Conservation (phyloP, 2,113 vertebrate species). For the Cryptomyrus ogoouensis region DNA sequence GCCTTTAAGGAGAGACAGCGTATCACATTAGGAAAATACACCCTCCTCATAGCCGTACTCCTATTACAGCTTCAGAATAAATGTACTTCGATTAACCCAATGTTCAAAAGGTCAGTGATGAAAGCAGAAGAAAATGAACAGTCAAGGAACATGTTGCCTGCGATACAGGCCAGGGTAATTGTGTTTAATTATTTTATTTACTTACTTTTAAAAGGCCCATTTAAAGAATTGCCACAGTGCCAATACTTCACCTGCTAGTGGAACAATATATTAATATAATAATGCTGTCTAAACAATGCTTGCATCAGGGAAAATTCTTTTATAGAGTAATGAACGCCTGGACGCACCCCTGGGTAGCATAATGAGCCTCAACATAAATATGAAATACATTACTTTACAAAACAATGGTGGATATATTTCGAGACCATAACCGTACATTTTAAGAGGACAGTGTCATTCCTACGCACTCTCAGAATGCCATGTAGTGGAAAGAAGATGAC, state of each 20-base stretch:
- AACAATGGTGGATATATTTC: background rate
- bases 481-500: background rate
- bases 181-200: background rate
- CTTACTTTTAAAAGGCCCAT: constrained; percentile 4
- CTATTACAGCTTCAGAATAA: background rate
- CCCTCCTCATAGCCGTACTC: background rate
- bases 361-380: background rate
- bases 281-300: background rate
- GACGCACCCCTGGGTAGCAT: background rate
- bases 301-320: background rate
- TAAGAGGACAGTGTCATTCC: background rate
- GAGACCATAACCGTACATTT: background rate
- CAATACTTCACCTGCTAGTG: background rate
- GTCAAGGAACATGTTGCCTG: background rate
- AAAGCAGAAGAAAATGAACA: background rate
- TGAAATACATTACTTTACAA: constrained; percentile 4
- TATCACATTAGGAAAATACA: background rate
- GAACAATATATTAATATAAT: background rate
- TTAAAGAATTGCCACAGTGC: constrained; percentile 5
- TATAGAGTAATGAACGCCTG: background rate
- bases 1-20: background rate
- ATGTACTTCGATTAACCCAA: constrained; percentile 4
- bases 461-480: background rate
- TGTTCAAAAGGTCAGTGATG: background rate
- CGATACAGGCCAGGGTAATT: background rate